These are phyloP conservation scores for Orchesella cincta DNA, from an alignment of 1,140 invertebrate genomes.

Conservation along the genomic window DNA sequence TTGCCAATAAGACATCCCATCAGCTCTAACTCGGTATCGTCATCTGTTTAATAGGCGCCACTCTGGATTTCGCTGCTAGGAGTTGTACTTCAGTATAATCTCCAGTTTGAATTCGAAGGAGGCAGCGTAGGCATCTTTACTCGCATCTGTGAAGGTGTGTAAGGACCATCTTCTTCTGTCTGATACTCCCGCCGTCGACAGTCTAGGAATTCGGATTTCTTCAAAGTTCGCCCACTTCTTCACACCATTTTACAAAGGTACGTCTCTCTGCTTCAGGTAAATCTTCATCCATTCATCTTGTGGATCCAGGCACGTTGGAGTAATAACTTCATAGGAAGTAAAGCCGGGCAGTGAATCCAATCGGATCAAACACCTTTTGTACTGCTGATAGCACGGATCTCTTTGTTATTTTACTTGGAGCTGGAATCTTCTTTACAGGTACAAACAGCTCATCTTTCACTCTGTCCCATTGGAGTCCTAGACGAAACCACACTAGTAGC, in stretches of 20 bases:
- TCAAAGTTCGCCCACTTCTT: conserved; percentile 43
- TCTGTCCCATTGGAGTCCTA: not conserved
- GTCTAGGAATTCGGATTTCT: conserved; percentile 49
- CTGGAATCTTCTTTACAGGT: not conserved
- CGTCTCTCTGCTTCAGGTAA: conserved; percentile 37
- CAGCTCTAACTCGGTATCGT: conserved; percentile 56
- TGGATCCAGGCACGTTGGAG: conserved; percentile 27
- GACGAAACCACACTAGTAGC: not conserved
- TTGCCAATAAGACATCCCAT: conserved; percentile 54
- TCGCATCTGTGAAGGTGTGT: conserved; percentile 54
- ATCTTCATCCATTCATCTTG: conserved; percentile 38
- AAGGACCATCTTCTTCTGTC: conserved; percentile 35
- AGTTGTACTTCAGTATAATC: conserved; percentile 34
- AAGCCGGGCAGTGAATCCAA: conserved; percentile 27
- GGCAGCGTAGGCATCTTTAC: conserved; percentile 48
- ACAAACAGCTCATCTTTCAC: not conserved
- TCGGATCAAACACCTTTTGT: conserved; percentile 34
- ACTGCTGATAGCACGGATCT: conserved; percentile 38
- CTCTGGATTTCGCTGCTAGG: conserved; percentile 47
- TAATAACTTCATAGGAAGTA: conserved; percentile 28
- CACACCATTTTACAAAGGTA: conserved; percentile 49
- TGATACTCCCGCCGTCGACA: conserved; percentile 18
- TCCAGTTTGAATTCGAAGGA: conserved; percentile 39
- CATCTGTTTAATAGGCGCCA: conserved; percentile 45
- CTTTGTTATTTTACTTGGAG: conserved; percentile 31